Percentiles rank a stretch among this genome's conserved stretches.
Conservation (phyloP, 1,140 invertebrate genomes). For the Hyles euphorbiae region DNA sequence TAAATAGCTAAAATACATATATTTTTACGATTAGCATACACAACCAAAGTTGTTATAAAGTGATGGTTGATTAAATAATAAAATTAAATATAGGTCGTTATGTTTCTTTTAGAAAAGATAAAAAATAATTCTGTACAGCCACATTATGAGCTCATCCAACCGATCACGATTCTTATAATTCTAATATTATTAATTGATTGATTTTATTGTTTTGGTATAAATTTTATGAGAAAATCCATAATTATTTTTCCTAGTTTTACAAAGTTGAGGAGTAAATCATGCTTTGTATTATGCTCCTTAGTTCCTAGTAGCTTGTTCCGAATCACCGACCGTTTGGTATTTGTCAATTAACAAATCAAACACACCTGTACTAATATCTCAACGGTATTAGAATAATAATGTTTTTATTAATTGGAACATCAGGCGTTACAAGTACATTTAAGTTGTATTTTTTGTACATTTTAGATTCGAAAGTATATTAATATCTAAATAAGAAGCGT, state of each 20-base stretch:
- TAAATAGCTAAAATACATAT: constrained; percentile 74
- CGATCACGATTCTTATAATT: constrained; percentile 59
- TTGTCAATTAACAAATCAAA: constrained; percentile 62
- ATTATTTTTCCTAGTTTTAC: constrained; percentile 13
- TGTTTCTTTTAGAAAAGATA: constrained; percentile 66
- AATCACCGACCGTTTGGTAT: constrained; percentile 42
- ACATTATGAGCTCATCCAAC: constrained; percentile 49
- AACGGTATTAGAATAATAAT: constrained; percentile 48
- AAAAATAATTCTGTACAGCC: constrained; percentile 44
- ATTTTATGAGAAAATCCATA: constrained; percentile 25
- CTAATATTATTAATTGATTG: constrained; percentile 63
- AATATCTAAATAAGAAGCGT: constrained; percentile 66
- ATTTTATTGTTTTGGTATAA: constrained; percentile 63
- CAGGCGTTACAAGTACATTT: constrained; percentile 70
- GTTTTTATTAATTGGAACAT: constrained; percentile 59
- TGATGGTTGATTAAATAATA: constrained; percentile 72
- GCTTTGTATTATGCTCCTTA: constrained; percentile 45
- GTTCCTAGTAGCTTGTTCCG: constrained; percentile 65
- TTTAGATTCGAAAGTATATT: constrained; percentile 75
- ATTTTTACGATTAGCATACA: constrained; percentile 74
- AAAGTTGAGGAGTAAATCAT: constrained; percentile 39
- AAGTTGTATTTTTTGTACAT: constrained; percentile 76
- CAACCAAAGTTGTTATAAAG: constrained; percentile 75
- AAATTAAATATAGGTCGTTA: constrained; percentile 69
- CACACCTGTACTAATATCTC: constrained; percentile 36